Conservation (phyloP, 2,888 invertebrate genomes). For the Andrena fulva region DNA sequence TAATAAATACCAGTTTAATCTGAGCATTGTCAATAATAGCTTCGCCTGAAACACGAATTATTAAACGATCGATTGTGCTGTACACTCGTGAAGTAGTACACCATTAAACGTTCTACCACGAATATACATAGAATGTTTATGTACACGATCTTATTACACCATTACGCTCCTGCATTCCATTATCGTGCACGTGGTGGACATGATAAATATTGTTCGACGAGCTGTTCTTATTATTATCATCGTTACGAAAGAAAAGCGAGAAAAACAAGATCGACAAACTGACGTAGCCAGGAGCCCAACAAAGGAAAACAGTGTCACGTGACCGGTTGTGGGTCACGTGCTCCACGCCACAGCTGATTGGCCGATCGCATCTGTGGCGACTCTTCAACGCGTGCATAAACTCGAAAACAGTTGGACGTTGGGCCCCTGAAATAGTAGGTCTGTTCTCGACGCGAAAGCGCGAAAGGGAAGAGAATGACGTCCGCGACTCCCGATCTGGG, state of each 20-base stretch:
- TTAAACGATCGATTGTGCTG: conserved; percentile 11
- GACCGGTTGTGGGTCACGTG: conserved; percentile 18
- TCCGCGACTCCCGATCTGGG: conserved; percentile 29
- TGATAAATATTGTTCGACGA: background rate
- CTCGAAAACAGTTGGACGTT: conserved; percentile 7
- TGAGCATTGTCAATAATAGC: background rate
- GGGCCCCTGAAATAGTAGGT: background rate
- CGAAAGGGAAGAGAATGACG: conserved; percentile 2
- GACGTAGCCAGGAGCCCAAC: too few species aligned
- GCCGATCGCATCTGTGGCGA: conserved; percentile 17
- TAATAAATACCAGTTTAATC: conserved; percentile 12
- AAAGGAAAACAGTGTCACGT: background rate
- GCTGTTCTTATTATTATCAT: background rate
- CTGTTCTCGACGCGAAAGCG: background rate
- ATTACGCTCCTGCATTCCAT: background rate
- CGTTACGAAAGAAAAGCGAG: background rate
- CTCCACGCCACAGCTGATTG: conserved; percentile 19
- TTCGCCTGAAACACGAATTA: conserved; percentile 1
- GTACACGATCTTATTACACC: background rate
- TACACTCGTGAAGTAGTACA: background rate
- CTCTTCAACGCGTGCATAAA: conserved; percentile 7
- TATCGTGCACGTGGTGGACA: background rate
- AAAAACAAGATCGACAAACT: background rate
- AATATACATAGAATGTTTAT: background rate
- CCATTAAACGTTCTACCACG: conserved; percentile 15